These are phyloP conservation scores for Helicoverpa assulta DNA, from an alignment of 2,888 invertebrate genomes.

Conservation along the genomic window DNA sequence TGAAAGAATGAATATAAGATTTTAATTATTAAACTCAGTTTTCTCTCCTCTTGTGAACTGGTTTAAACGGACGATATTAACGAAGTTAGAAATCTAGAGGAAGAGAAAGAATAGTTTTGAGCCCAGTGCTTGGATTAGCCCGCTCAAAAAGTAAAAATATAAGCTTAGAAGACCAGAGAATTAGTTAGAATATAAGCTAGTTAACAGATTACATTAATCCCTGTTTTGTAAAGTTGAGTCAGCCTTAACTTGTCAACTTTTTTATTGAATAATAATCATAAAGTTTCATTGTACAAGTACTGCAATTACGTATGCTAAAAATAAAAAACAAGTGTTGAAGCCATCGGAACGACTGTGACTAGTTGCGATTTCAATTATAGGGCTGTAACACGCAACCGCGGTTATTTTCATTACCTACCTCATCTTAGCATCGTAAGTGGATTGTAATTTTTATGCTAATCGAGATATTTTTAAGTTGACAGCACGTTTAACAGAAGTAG, in stretches of 20 bases:
- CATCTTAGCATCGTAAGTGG: slow-evolving; percentile 35
- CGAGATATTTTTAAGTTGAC: slow-evolving; percentile 27
- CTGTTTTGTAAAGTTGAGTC: neutral
- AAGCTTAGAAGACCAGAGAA: too few relatives aligned
- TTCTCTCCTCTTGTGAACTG: too few relatives aligned
- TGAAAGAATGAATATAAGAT: too few relatives aligned
- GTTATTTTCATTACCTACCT: slow-evolving; percentile 43
- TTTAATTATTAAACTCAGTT: too few relatives aligned
- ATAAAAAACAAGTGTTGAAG: slow-evolving; percentile 32
- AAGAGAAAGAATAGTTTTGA: too few relatives aligned
- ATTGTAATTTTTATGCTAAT: slow-evolving; percentile 29
- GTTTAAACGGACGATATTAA: too few relatives aligned
- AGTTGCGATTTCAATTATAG: slow-evolving; percentile 35
- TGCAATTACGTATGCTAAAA: slow-evolving; percentile 31
- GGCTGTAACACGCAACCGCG: slow-evolving; percentile 33
- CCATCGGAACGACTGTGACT: slow-evolving; percentile 10
- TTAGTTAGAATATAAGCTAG: too few relatives aligned
- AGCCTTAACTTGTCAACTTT: slow-evolving; percentile 24
- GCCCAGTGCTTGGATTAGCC: too few relatives aligned
- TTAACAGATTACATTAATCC: neutral
- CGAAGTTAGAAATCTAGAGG: too few relatives aligned
- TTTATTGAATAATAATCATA: slow-evolving; percentile 54
- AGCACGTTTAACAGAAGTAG: slow-evolving; percentile 12
- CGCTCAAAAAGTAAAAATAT: too few relatives aligned
- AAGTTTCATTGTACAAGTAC: slow-evolving; percentile 50